Evolutionary conservation across 1,140 invertebrate genomes (phyloP).

Genomic region (Samia ricini): DNA sequence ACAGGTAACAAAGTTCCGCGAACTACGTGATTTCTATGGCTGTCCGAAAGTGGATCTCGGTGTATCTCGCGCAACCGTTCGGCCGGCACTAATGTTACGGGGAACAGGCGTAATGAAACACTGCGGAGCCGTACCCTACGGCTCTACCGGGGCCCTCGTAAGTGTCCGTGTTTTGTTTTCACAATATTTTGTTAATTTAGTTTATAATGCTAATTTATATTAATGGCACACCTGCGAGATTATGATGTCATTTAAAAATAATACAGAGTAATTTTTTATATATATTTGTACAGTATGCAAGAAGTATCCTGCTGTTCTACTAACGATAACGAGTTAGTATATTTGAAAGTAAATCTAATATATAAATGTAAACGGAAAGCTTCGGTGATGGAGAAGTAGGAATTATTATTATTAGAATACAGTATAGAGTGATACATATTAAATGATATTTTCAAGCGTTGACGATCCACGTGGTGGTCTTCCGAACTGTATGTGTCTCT

Average conservation of each 20-base stretch:
- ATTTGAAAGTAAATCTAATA: too few species aligned
- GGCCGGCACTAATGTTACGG: constrained; percentile 59
- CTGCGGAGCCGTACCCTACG: constrained; percentile 38
- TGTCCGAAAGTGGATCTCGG: constrained; percentile 66
- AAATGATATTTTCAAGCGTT: neutral
- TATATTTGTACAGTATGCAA: too few species aligned
- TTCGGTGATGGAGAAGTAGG: too few species aligned
- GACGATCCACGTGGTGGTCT: constrained; percentile 55
- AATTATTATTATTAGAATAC: too few species aligned
- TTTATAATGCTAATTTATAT: constrained; percentile 33
- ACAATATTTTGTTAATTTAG: too few species aligned
- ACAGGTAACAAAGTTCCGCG: constrained; percentile 76
- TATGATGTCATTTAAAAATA: too few species aligned
- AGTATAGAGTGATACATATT: neutral
- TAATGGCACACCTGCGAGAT: too few species aligned
- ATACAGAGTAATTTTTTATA: too few species aligned
- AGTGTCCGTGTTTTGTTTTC: constrained; percentile 36
- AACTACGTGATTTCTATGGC: constrained; percentile 75
- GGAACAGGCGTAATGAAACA: constrained; percentile 68
- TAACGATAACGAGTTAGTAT: neutral
- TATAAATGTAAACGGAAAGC: too few species aligned
- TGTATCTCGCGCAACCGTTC: constrained; percentile 51
- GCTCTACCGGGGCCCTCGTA: constrained; percentile 27
- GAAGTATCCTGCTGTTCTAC: too few species aligned
- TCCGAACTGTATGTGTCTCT: constrained; percentile 17